A percentile compares a stretch with the other conserved stretches of the same genome.
Evolutionary conservation across 1,140 invertebrate species (phyloP).

Genomic region (Heliconius hermathena): DNA sequence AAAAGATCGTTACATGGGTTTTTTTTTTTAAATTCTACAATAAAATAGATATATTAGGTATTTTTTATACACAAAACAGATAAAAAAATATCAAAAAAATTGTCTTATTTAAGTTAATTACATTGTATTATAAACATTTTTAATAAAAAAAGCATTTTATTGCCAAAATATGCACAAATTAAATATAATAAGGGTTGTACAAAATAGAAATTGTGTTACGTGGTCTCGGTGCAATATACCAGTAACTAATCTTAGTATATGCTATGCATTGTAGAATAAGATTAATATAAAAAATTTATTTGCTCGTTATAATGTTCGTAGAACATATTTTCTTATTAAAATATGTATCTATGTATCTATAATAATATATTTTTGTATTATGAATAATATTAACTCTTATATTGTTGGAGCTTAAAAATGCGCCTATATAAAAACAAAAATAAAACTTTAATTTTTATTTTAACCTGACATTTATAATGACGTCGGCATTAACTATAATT

Average conservation of each 20-base stretch:
- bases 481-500: no score
- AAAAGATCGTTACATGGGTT: no score
- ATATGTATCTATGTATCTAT: background rate
- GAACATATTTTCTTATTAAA: background rate
- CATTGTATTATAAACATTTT: no score
- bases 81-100: no score
- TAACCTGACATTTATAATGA: no score
- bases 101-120: no score
- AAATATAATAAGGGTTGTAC: background rate
- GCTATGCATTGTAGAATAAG: constrained; percentile 16
- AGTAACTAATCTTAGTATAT: constrained; percentile 9
- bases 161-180: background rate
- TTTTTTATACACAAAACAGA: no score
- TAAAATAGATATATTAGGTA: no score
- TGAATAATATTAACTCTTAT: background rate
- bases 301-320: constrained; percentile 1
- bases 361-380: constrained; percentile 9
- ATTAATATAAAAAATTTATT: background rate
- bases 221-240: constrained; percentile 10
- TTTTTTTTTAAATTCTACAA: no score
- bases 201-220: background rate
- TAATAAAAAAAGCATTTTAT: no score
- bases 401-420: background rate
- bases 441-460: no score
- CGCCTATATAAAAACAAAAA: no score